phyloP scores from a whole-genome alignment of 2,888 invertebrate species.

The Drosophila cyrtoloma region DNA sequence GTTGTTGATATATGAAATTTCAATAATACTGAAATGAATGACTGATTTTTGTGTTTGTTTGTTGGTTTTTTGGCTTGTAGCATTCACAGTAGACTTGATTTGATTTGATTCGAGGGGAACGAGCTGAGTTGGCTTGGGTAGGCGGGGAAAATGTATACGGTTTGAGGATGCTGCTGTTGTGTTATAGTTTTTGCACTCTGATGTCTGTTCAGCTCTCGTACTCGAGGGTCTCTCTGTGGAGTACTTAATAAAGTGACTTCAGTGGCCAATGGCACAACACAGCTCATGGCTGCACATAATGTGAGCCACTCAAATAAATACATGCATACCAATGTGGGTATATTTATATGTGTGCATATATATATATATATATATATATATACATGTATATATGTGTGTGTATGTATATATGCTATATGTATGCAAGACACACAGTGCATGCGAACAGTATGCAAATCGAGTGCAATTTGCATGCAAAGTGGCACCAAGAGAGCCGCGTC shows the following conservation, averaged over 20 bases:
- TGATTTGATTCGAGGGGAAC: slow-evolving; percentile 3
- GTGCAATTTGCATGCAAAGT: slow-evolving; percentile 78
- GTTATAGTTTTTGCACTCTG: not conserved
- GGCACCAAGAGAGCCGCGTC: slow-evolving; percentile 63
- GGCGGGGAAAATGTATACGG: not conserved
- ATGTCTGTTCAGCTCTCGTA: not conserved
- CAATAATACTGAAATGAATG: slow-evolving; percentile 33
- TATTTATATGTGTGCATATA: slow-evolving; percentile 1
- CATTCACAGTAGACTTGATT: slow-evolving; percentile 29
- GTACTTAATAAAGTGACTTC: slow-evolving; percentile 47
- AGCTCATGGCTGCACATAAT: slow-evolving; percentile 64
- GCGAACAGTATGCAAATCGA: slow-evolving; percentile 75
- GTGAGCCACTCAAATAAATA: slow-evolving; percentile 25
- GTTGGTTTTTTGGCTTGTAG: slow-evolving; percentile 13
- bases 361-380: slow-evolving; percentile 9
- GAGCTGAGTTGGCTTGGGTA: not conserved
- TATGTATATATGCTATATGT: not conserved
- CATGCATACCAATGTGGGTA: slow-evolving; percentile 13
- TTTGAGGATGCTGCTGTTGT: not conserved
- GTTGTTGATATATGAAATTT: slow-evolving; percentile 34
- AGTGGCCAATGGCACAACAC: slow-evolving; percentile 38
- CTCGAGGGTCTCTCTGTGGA: slow-evolving; percentile 5
- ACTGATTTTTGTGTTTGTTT: slow-evolving; percentile 24
- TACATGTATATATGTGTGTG: not conserved
- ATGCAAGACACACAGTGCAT: slow-evolving; percentile 60